Evolutionary conservation across 2,888 invertebrate species (phyloP).

Genomic region (Anoplius nigerrimus): DNA sequence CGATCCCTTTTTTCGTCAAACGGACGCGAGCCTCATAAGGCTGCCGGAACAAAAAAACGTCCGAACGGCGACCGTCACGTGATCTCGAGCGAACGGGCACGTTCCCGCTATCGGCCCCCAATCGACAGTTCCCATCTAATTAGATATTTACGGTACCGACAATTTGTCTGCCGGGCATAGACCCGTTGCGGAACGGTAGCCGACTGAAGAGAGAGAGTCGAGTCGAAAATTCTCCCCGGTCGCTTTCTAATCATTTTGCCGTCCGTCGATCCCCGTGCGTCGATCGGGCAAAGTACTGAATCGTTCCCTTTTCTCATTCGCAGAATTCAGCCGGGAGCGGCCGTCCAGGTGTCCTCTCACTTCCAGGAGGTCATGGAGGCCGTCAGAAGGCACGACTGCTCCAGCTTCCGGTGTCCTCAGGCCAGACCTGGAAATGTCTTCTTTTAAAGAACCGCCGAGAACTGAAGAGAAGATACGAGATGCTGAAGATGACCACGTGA

Average conservation of each 20-base stretch:
- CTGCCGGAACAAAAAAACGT: no score
- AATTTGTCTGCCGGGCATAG: slow-evolving; percentile 16
- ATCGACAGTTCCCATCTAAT: slow-evolving; percentile 15
- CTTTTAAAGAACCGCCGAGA: slow-evolving; percentile 24
- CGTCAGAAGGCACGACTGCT: slow-evolving; percentile 82
- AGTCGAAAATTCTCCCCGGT: background rate
- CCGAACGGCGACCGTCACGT: no score
- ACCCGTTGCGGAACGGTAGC: background rate
- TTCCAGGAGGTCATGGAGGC: slow-evolving; percentile 86
- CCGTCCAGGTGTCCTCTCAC: slow-evolving; percentile 80
- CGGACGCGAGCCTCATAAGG: no score
- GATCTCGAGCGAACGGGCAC: no score
- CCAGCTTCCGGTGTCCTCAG: slow-evolving; percentile 79
- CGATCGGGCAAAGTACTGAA: no score
- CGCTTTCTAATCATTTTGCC: slow-evolving; percentile 36
- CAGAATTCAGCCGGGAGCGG: slow-evolving; percentile 81
- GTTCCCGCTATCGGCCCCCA: background rate
- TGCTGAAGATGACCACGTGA: no score
- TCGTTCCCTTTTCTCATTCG: slow-evolving; percentile 17
- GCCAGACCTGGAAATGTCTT: slow-evolving; percentile 65
- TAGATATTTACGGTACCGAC: slow-evolving; percentile 26
- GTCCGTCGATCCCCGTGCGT: background rate
- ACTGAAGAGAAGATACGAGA: no score
- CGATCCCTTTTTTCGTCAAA: no score
- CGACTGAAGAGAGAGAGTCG: slow-evolving; percentile 6